A percentile compares a stretch with the other conserved stretches of the same genome.
Conservation (phyloP, 30 jellyfish, hydroid and myxozoan species). For the Pseudorhiza aurosa region DNA sequence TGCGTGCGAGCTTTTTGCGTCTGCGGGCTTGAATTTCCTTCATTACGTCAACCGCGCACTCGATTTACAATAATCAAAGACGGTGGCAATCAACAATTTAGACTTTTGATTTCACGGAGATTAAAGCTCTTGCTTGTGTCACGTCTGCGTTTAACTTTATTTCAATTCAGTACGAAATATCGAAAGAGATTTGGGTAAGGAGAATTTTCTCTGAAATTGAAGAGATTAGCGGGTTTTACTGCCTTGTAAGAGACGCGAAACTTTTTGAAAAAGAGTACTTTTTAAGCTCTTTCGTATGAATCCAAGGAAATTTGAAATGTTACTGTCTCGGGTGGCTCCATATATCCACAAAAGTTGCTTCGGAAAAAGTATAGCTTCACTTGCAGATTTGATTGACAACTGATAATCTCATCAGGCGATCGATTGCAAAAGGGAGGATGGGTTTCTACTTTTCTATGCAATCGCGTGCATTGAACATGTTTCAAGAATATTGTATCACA, state of each 20-base stretch:
- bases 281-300: background rate
- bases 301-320: background rate
- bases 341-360: background rate
- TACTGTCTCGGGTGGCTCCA: constrained; percentile 1
- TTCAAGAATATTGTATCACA: background rate
- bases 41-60: too few species aligned
- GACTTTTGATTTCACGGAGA: too few species aligned
- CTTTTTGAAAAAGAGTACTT: background rate
- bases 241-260: background rate
- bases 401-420: background rate
- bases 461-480: background rate
- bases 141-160: background rate
- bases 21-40: too few species aligned
- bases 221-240: background rate
- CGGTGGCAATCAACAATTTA: background rate
- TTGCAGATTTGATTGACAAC: background rate
- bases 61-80: background rate
- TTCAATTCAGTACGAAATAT: background rate
- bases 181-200: background rate
- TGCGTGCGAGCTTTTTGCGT: too few species aligned
- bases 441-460: background rate
- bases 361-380: background rate
- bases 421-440: background rate
- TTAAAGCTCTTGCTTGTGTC: background rate
- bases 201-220: background rate